Base-by-base conservation (phyloP, 2,888 invertebrate species). In the Cyaniris semiargus region DNA sequence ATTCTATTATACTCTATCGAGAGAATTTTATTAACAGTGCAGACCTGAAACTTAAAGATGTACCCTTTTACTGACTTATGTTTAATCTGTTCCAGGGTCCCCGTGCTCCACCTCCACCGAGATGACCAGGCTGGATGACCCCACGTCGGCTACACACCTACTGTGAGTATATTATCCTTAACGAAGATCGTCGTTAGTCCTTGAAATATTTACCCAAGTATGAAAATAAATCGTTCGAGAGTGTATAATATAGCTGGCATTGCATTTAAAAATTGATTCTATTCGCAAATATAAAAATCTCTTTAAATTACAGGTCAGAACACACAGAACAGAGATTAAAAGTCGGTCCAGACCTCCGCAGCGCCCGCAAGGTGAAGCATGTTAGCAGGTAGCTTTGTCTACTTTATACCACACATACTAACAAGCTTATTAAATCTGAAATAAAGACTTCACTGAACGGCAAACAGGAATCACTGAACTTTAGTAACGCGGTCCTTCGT, bases 341-440 rank as follows among this genome's bases (percentile, higher is more conserved):
- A 82, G 85, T 89, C 7, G 92, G 91, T 0, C 92, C 92, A 0
- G 92, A 93, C 78, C 92, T 92, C 77, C 85, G 93, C 23, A 92
- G 86, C 78, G 87, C 92, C 0, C 88, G 92, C 48, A 90, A 89
- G 78, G 84, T 86, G 0, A 92, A 87, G 80, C 85, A 84, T 76
- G 75, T 80, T 5, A 84, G 84, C 78, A 88, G 85, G 89, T 89
- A 44, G 44, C 3, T 8, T 38, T 38, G 38, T 5, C 1, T 8
- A 1, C 8, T 8, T 34, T 34, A 34, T 34, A 34, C 7, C 1
- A 34, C 7, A 34, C 34, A 34, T 34, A 34, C 7, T 34, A 34
- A 34, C 34, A 1, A 31, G 34, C 34, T 34, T 34, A 34, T 34
- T 34, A 34, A 34, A 34, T 34, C 34, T 34, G 34, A 7, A 7